phyloP scores from a whole-genome alignment of 2,113 vertebrate genomes.

The Esox niger region DNA sequence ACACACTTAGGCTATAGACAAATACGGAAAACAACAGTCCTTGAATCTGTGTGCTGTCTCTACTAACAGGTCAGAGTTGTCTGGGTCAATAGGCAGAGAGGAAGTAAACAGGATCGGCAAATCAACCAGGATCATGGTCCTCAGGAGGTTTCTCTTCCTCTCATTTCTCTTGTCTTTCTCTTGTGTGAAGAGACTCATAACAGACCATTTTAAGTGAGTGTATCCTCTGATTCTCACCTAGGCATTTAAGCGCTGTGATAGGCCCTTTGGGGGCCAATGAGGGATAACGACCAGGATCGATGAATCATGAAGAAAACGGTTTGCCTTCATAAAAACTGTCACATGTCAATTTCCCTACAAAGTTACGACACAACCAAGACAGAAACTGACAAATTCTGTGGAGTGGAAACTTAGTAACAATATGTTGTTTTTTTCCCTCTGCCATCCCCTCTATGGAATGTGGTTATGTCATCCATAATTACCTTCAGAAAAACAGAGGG shows the following conservation, averaged over 20 bases:
- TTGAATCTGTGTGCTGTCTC: background rate
- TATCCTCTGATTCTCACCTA: background rate
- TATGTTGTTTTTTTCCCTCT: background rate
- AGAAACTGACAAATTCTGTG: background rate
- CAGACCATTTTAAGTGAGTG: background rate
- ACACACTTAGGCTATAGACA: background rate
- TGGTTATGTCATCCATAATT: conserved; percentile 9
- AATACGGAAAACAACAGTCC: background rate
- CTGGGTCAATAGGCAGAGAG: background rate
- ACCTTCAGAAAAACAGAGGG: conserved; percentile 13
- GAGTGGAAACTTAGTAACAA: conserved; percentile 19
- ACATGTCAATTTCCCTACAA: conserved; percentile 32
- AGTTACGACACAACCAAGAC: conserved; percentile 13
- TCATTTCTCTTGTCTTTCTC: conserved; percentile 6
- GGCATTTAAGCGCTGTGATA: conserved; percentile 8
- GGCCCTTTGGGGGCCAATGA: conserved; percentile 22
- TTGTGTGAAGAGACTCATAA: too few relatives aligned
- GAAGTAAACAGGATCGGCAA: conserved; percentile 1
- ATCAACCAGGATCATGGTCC: conserved; percentile 8
- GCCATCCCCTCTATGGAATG: background rate
- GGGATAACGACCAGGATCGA: conserved; percentile 34
- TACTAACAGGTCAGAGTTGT: background rate
- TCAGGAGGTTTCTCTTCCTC: conserved; percentile 10
- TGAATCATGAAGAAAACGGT: conserved; percentile 34
- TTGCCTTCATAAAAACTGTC: conserved; percentile 30